A percentile compares a stretch with the other conserved stretches of the same genome.
phyloP scores from a whole-genome alignment of 2,113 vertebrate genomes.

The Oreamnos americanus region DNA sequence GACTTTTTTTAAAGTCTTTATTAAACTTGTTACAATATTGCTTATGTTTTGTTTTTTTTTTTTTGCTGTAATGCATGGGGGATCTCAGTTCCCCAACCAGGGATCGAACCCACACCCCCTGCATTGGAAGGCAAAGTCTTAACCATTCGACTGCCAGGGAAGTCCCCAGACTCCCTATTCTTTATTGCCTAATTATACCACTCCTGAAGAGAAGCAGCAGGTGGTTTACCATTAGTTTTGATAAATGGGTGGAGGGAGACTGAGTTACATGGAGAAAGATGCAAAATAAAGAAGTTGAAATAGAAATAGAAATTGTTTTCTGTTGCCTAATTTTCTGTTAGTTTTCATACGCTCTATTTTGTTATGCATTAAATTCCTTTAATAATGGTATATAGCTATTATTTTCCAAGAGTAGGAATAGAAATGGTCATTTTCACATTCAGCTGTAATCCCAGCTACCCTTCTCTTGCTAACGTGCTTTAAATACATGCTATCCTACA shows the following conservation, averaged over 20 bases:
- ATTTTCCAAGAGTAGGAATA: neutral
- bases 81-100: neutral
- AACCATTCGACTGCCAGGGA: neutral
- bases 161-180: neutral
- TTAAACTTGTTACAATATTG: neutral
- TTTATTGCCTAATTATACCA: neutral
- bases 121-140: neutral
- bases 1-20: neutral
- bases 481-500: neutral
- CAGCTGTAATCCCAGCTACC: neutral
- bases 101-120: neutral
- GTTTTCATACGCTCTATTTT: neutral
- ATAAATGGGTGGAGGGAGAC: neutral
- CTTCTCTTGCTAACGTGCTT: neutral
- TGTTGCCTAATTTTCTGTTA: neutral
- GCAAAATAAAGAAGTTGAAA: neutral
- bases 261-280: neutral
- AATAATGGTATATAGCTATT: neutral
- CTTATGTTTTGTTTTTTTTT: neutral
- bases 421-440: neutral
- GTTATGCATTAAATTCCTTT: neutral
- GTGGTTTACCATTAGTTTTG: neutral
- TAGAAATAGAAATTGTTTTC: neutral
- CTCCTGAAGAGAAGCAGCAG: neutral
- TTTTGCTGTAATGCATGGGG: neutral